Conservation (phyloP, 2,888 invertebrate genomes). For the Alitta virens region DNA sequence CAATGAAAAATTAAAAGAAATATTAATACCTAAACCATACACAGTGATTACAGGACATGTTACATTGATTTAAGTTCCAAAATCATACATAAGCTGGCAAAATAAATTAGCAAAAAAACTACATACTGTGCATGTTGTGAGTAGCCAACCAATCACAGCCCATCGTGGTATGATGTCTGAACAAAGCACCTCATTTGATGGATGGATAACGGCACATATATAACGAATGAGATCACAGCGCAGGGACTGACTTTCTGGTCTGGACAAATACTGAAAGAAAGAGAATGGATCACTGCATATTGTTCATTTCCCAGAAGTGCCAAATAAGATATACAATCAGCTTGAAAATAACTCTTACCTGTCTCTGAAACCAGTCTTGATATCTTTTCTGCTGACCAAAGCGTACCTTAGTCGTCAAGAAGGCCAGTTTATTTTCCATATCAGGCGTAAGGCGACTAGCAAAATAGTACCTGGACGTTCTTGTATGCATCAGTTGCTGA, state of each 20-base stretch:
- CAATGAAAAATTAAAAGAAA: constrained; percentile 20
- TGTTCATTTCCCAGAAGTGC: background rate
- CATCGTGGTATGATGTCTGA: constrained; percentile 94
- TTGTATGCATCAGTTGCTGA: constrained; percentile 74
- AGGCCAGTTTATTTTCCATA: constrained; percentile 87
- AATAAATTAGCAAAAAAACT: background rate
- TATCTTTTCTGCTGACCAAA: constrained; percentile 90
- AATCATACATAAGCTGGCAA: background rate
- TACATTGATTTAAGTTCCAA: background rate
- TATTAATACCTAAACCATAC: background rate
- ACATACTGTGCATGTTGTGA: constrained; percentile 77
- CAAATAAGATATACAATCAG: background rate
- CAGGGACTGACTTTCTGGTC: constrained; percentile 85
- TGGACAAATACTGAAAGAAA: constrained; percentile 75
- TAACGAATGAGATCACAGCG: constrained; percentile 90
- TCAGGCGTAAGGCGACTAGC: constrained; percentile 84
- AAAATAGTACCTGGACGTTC: constrained; percentile 83
- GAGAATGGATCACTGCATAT: constrained; percentile 6
- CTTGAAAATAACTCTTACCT: constrained; percentile 52
- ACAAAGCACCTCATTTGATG: constrained; percentile 85
- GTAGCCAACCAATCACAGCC: constrained; percentile 92
- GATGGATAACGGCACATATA: constrained; percentile 90
- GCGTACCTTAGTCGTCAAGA: constrained; percentile 68
- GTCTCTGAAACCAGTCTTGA: constrained; percentile 90
- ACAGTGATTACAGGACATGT: background rate